Base-by-base conservation (phyloP, 2,797 vertebrate genomes). In the Centroberyx gerrardi region DNA sequence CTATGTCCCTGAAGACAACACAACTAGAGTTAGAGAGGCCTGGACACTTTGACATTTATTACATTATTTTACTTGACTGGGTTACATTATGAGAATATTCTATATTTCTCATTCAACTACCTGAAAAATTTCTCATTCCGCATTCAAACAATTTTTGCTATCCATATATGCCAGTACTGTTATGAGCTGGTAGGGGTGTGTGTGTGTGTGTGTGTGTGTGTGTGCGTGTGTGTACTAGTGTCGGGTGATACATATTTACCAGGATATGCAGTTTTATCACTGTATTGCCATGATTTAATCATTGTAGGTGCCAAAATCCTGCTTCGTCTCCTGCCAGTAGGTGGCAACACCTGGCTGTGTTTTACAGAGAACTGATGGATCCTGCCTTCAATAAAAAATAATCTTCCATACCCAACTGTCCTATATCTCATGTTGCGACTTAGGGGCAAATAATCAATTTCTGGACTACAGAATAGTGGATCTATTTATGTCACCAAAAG, bases 1-100 rank as follows among this genome's bases (percentile, higher is more conserved):
- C 98, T 76, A 99, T 99, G 88, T 99, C 98, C 93, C 98, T 99
- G 92, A 58, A 70, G 68, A 67, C 2, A 13, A 59, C 0, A 65
- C 28, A 67, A 65, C 4, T 27, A 60, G 59, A 61, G 13, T 18
- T 0, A 54, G 49, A 66, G 68, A 48, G 18, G 27, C 18, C 1
- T 4, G 18, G 7, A 67, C 4, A 48, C 13, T 46, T 31, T 17
- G 1, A 38, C 5, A 51, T 49, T 52, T 61, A 17, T 40, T 64
- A 0, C 31, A 8, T 62, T 9, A 38, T 38, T 74, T 8, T 56
- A 22, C 15, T 5, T 68, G 12, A 71, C n/a, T 2, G 0, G 14
- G 60, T 28, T 29, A 36, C 9, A 51, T 42, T 4, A 80, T 51
- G 8, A 5, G 28, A 64, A 22, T 58, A 1, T 54, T 27, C 55